Evolutionary conservation across 2,797 vertebrate species (phyloP).

Genomic region (Acanthiza pusilla): DNA sequence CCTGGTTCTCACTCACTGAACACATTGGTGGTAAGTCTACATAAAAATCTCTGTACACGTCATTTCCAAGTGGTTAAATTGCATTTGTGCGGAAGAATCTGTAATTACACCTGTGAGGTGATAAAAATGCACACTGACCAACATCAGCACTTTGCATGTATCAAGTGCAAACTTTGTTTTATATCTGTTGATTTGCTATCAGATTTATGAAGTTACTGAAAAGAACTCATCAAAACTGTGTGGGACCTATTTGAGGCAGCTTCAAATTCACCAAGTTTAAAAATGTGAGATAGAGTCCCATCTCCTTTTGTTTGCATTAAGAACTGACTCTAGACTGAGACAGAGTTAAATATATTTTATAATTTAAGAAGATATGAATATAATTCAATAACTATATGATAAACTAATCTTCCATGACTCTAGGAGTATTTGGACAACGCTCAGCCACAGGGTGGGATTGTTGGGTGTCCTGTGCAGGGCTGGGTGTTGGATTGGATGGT

Average conservation of each 20-base stretch:
- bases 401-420: not conserved
- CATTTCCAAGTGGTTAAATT: not conserved
- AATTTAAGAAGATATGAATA: not conserved
- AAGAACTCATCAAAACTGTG: not conserved
- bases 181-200: not conserved
- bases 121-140: not conserved
- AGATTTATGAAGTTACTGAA: not conserved
- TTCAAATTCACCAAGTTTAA: not conserved
- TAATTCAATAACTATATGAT: not conserved
- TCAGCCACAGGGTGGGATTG: not conserved
- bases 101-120: not conserved
- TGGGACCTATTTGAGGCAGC: not conserved
- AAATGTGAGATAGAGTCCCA: not conserved
- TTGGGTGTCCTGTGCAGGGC: not conserved
- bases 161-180: not conserved
- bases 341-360: not conserved
- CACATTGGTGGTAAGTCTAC: not conserved
- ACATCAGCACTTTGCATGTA: not conserved
- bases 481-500: not conserved
- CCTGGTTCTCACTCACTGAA: not conserved
- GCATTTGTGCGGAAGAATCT: not conserved
- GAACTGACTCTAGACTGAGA: not conserved
- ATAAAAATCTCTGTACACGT: not conserved
- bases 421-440: rapidly evolving
- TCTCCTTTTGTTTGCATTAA: not conserved